Base-by-base conservation (phyloP, 2,797 vertebrate species). In the Labeo calbasu region DNA sequence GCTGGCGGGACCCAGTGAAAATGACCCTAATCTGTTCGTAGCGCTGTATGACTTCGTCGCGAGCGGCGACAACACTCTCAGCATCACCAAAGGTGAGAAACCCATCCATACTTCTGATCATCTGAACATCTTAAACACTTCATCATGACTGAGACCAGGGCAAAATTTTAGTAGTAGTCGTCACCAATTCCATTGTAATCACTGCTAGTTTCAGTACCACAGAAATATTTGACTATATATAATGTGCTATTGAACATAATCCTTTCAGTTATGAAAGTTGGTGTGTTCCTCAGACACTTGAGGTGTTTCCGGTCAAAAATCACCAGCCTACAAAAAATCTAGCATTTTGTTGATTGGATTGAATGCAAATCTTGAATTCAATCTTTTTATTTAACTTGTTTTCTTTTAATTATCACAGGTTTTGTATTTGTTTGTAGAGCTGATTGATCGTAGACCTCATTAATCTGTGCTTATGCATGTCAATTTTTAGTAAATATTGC, bases 11-110 rank as follows among this genome's bases (percentile, higher is more conserved):
- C 98, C 98, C 61, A 97, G 98, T 77, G 98, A 99, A 93, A 99
- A 99, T 94, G 98, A 99, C 92, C 96, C 97, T 88, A 99, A 99
- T 92, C 96, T 99, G 88, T 99, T 99, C 51, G 97, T 99, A 86
- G 98, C 98, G 68, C 96, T 99, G 61, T 99, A 99, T 23, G 98
- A 99, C 82, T 99, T 99, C 21, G 98, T 99, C 86, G 98, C 98
- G 0, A 99, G 98, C 73, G 98, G 98, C 4, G 98, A 99, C 90
- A 99, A 99, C 94, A 99, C 98, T 17, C 96, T 99, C 81, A 99
- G 98, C 94, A 99, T 99, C 87, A 99, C 98, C 83, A 99, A 99
- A 98, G 98, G 98, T 99, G 92, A 94, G 90, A 4, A 8, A 63
- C 21, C 53, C 7, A 4, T 2, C n/a, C 55, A 0, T 1, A 2